phyloP scores from a whole-genome alignment of 64 coral and sea anemone species.

The Dendronephthya gigantea region DNA sequence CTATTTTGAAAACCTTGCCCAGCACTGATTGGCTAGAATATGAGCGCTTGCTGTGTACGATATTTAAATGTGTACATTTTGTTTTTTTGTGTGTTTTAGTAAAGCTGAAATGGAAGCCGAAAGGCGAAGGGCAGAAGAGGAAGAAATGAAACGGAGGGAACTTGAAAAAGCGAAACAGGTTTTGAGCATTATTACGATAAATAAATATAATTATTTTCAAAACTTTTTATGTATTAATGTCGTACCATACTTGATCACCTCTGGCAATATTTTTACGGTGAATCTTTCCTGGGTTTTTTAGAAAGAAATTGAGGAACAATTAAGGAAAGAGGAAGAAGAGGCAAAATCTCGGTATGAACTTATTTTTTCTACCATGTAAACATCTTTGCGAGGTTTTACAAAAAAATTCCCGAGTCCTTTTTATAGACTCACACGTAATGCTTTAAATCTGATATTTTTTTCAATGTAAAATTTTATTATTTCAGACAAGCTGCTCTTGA shows the following conservation, averaged over 20 bases:
- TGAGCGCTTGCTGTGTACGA: too few species aligned
- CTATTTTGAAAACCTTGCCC: too few species aligned
- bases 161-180: slow-evolving; percentile 58
- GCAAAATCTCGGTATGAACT: not conserved
- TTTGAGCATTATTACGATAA: not conserved
- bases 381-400: too few species aligned
- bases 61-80: not conserved
- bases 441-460: too few species aligned
- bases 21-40: too few species aligned
- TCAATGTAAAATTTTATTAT: not conserved
- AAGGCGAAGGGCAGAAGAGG: slow-evolving; percentile 70
- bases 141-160: slow-evolving; percentile 57
- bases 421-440: too few species aligned
- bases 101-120: slow-evolving; percentile 78
- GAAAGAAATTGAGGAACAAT: slow-evolving; percentile 13
- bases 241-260: too few species aligned
- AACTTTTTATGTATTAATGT: too few species aligned
- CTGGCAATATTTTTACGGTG: too few species aligned
- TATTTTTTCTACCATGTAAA: too few species aligned
- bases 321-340: not conserved
- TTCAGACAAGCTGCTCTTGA: slow-evolving; percentile 48
- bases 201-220: not conserved
- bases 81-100: slow-evolving; percentile 36
- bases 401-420: too few species aligned
- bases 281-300: not conserved